Evolutionary conservation across 2,888 invertebrate species (phyloP), one percentile per base, ranked within the genome.

Genomic region (Drepanosiphum platanoidis): DNA sequence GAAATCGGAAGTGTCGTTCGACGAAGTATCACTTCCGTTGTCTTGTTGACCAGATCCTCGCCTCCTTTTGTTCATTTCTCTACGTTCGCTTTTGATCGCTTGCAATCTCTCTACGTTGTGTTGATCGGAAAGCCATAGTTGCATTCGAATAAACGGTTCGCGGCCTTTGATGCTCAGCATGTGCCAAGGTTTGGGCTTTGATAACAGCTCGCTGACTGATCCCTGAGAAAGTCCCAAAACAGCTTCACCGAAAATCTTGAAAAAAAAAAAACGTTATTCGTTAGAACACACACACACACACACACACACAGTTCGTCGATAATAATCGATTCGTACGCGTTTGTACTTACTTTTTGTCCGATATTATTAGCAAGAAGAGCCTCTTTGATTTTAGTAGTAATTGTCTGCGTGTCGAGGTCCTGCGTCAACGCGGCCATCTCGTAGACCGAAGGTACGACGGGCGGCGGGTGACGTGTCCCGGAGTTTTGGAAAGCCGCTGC

Each of bases 181-280:
- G 89, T 97, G 97, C 98, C 99, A 99, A 0, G 98, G 98, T 89
- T 99, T 99, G 7, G 99, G 99, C 90, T 98, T 98, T 87, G 98
- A 97, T 11, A 99, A 92, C 87, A 99, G 91, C 90, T 99, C 99
- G 89, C 97, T 98, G 18, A 98, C 98, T 3, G 98, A 97, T 18
- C 97, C 98, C 90, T 99, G 98, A 0, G 97, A 97, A 42, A 99
- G 91, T 0, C 98, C 98, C 22, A 99, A 92, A 5, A 99, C 98
- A 0, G 97, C 97, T 91, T 99, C 99, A 15, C 99, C 99, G 89
- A 99, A 99, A 87, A 97, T 96, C 92, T 93, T 90, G 18, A 90
- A 91, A 86, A 87, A 88, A 87, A 87, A 66, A 34, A n/a, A 32
- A 58, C 7, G 27, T 46, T 27, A 15, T 66, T 1, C n/a, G n/a